Evolutionary conservation across 2,797 vertebrate genomes (phyloP).

Genomic region (Miichthys miiuy): DNA sequence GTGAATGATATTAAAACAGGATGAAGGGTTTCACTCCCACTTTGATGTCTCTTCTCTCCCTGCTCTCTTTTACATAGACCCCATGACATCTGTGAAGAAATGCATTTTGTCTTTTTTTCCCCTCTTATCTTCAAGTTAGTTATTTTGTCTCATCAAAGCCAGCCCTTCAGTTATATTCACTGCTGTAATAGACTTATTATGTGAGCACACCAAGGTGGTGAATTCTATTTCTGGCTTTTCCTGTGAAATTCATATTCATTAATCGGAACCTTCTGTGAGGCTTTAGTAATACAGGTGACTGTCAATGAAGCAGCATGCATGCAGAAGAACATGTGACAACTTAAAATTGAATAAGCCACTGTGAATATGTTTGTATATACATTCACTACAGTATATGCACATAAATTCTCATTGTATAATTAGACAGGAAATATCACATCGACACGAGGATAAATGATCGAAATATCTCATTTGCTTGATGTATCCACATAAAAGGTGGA

Average conservation of each 20-base stretch:
- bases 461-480: not conserved
- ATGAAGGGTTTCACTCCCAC: not conserved
- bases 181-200: conserved; percentile 43
- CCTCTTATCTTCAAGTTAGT: conserved; percentile 30
- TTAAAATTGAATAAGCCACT: not conserved
- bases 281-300: conserved; percentile 24
- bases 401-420: conserved; percentile 25
- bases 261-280: conserved; percentile 40
- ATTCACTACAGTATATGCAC: not conserved
- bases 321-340: not conserved
- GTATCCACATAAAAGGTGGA: not conserved
- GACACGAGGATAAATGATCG: not conserved
- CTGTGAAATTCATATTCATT: conserved; percentile 51
- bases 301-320: conserved; percentile 9
- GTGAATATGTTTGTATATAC: not conserved
- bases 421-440: not conserved
- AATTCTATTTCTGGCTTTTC: conserved; percentile 42
- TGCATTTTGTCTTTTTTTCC: not conserved
- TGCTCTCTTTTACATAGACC: conserved; percentile 3
- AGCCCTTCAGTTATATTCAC: conserved; percentile 29
- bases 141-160: conserved; percentile 46
- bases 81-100: conserved; percentile 11
- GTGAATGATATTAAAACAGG: not conserved
- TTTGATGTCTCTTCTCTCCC: not conserved
- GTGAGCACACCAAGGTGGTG: conserved; percentile 23